Percentiles rank a stretch among this genome's conserved stretches.
phyloP scores from a whole-genome alignment of 2,888 invertebrate species.

The Patella depressa region DNA sequence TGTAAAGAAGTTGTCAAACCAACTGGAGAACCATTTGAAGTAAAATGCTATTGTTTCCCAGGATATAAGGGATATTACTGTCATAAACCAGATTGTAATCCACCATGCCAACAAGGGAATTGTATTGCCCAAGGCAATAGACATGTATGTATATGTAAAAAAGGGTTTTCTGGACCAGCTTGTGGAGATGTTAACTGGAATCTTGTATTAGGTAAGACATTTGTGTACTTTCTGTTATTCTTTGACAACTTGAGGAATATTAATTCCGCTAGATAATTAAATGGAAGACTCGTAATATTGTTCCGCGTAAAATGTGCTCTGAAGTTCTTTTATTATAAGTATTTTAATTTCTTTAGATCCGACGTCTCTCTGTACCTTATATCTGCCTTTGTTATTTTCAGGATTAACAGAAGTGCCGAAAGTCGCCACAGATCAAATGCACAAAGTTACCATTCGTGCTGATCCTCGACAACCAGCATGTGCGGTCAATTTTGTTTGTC shows the following conservation, averaged over 20 bases:
- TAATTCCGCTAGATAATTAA: not conserved
- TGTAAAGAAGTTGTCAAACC: not conserved
- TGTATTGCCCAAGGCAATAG: not conserved
- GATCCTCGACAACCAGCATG: not conserved
- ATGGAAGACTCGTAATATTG: not conserved
- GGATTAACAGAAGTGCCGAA: no score
- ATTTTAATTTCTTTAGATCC: no score
- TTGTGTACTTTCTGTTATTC: not conserved
- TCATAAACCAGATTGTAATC: not conserved
- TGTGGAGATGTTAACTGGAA: not conserved
- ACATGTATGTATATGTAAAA: not conserved
- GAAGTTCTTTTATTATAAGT: not conserved
- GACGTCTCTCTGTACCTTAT: no score
- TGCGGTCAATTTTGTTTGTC: constrained; percentile 1
- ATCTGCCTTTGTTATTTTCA: no score
- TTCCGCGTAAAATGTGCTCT: not conserved
- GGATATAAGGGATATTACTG: not conserved
- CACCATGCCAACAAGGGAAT: not conserved
- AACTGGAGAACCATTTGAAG: not conserved
- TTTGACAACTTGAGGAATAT: not conserved
- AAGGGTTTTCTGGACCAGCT: not conserved
- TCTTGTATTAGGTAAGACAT: not conserved
- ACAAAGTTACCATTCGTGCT: not conserved
- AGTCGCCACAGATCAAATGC: not conserved
- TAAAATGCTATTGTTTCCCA: not conserved